phyloP scores from a whole-genome alignment of 2,797 vertebrate species.

The Loriculus beryllinus region DNA sequence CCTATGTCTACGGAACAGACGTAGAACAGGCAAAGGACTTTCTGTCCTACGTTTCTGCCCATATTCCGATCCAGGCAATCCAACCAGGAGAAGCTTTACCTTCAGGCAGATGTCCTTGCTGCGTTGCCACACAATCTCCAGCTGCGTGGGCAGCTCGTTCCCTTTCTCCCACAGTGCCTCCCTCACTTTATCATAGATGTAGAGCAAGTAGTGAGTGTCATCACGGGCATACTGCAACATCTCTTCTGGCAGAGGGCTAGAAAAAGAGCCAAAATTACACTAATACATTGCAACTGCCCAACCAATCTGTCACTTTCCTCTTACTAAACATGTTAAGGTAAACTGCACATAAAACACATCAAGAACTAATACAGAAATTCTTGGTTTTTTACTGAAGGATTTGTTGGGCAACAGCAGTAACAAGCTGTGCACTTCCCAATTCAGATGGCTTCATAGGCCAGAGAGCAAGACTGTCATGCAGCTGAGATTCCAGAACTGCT shows the following conservation, averaged over 20 bases:
- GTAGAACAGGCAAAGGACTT: neutral
- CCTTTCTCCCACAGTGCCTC: conserved; percentile 81
- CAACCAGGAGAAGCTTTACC: conserved; percentile 68
- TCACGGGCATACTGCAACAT: conserved; percentile 90
- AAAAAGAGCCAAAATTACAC: neutral
- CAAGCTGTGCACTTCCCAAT: neutral
- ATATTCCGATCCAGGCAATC: neutral
- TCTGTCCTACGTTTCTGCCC: neutral
- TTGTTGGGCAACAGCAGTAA: neutral
- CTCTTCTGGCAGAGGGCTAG: conserved; percentile 91
- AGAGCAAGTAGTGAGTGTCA: conserved; percentile 95
- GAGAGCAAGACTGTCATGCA: neutral
- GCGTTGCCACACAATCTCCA: conserved; percentile 90
- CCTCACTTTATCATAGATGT: conserved; percentile 88
- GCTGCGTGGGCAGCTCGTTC: conserved; percentile 79
- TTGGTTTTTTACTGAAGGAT: neutral
- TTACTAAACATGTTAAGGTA: neutral
- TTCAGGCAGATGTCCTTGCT: conserved; percentile 91
- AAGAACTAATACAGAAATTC: neutral
- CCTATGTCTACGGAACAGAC: fast-evolving
- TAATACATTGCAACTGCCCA: neutral
- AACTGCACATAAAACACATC: neutral
- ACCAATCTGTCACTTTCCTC: neutral
- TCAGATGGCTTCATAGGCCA: fast-evolving
- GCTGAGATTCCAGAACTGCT: neutral